Base-by-base conservation (phyloP, 1,140 invertebrate genomes). In the Hylaeus anthracinus region DNA sequence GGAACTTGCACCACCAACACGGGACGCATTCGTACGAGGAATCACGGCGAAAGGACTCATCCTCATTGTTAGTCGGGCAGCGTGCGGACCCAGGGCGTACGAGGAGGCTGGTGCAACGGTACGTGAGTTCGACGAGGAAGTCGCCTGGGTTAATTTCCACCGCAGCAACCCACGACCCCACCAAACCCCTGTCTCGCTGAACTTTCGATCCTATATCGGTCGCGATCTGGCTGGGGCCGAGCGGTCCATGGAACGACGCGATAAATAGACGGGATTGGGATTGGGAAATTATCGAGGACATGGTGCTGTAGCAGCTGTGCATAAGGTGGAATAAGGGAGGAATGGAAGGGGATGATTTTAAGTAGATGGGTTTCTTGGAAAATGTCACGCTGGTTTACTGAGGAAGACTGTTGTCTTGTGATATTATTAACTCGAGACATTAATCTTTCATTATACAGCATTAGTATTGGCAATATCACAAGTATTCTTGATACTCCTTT, bases 21-120 rank as follows among this genome's bases (percentile, higher is more conserved):
- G 69, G 55, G 41, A 72, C 53, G 82, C 69, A 73, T 81, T 60
- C 72, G 55, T 72, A 77, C 69, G 76, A 73, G 78, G 53, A 85
- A 81, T 67, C 72, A 65, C n/a, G 71, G 26, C 43, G 6, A 69
- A 41, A 73, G 37, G 71, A 80, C 51, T 63, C 53, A 71, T 37
- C 26, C 81, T 87, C 77, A 84, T 87, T 87, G 84, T 65, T 84
- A 87, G 81, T 87, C 86, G 61, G 39, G 14, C 14, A 74, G 77
- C 66, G 69, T 79, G 70, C 67, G 26, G 58, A 39, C 64, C 45
- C 64, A 69, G 66, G 71, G 51, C 41, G 63, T 72, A 81, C 51
- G 43, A 60, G 53, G 58, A 63, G 69, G 8, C 26, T 69, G 66
- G 26, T 51, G 64, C 74, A 71, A 78, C 56, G 63, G 58, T 77